Evolutionary conservation across 2,797 vertebrate species (phyloP).

Genomic region (Spondyliosoma cantharus): DNA sequence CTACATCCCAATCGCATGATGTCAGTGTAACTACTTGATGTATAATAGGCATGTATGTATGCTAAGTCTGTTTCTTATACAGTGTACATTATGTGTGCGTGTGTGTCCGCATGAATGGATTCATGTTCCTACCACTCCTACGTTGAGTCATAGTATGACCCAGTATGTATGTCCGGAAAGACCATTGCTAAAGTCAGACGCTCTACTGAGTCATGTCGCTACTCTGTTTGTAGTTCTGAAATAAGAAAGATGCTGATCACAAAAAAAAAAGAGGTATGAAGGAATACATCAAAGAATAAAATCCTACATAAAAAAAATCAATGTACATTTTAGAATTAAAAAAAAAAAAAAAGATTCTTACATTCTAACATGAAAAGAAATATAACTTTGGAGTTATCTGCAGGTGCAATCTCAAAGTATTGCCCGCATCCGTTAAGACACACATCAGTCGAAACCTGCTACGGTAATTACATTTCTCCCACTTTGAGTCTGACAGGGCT

Average conservation of each 20-base stretch:
- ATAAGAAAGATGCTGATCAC: background rate
- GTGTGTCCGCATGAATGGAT: too few relatives aligned
- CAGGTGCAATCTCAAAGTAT: background rate
- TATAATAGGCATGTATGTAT: too few relatives aligned
- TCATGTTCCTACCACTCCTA: too few relatives aligned
- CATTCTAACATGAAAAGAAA: background rate
- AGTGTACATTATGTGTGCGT: too few relatives aligned
- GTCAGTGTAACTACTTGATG: too few relatives aligned
- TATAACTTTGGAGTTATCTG: background rate
- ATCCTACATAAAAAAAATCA: background rate
- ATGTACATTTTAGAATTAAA: background rate
- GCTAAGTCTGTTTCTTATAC: too few relatives aligned
- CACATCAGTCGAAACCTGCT: slow-evolving; percentile 34
- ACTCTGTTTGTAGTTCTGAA: background rate
- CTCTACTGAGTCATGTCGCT: background rate
- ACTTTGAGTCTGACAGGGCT: slow-evolving; percentile 14
- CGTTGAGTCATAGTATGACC: too few relatives aligned
- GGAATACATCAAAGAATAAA: background rate
- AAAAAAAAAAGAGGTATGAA: background rate
- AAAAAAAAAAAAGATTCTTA: background rate
- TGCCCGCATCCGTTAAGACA: slow-evolving; percentile 10
- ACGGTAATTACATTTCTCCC: slow-evolving; percentile 42
- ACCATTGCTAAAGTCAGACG: background rate
- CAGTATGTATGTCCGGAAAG: too few relatives aligned
- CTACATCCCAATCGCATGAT: too few relatives aligned